Conservation (phyloP, 2,113 vertebrate species). For the Loxodonta africana region DNA sequence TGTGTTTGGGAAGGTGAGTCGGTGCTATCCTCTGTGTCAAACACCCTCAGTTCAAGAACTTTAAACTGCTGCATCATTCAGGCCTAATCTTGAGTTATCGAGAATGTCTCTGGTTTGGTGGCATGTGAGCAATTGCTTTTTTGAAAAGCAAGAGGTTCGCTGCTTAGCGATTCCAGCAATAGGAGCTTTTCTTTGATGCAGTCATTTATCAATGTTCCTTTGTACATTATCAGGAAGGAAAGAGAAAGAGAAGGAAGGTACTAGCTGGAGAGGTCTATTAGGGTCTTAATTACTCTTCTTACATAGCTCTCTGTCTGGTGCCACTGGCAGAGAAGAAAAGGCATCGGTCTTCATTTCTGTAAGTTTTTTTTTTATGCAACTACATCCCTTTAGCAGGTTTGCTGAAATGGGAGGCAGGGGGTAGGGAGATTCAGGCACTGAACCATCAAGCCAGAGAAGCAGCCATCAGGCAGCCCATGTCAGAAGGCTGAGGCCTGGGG, state of each 20-base stretch:
- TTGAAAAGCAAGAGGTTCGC: not conserved
- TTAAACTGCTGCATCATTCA: not conserved
- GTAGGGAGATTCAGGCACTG: accelerated
- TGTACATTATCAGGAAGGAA: not conserved
- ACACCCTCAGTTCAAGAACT: not conserved
- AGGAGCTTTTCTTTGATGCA: constrained; percentile 15
- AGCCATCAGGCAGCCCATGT: accelerated
- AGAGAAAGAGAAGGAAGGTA: not conserved
- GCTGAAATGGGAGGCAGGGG: not conserved
- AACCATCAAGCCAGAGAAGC: not conserved
- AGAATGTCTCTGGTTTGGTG: not conserved
- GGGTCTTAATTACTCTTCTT: not conserved
- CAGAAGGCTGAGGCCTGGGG: accelerated
- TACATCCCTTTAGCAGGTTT: too few species aligned
- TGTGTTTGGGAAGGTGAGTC: constrained; percentile 96
- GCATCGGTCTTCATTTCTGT: not conserved
- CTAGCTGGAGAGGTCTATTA: not conserved
- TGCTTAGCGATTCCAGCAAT: not conserved
- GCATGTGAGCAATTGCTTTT: not conserved
- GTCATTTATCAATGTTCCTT: not conserved
- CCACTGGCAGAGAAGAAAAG: not conserved
- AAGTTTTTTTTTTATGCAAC: not conserved
- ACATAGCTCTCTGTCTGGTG: not conserved
- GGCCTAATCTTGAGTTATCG: not conserved
- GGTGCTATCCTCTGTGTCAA: accelerated